phyloP scores from a whole-genome alignment of 2,797 vertebrate genomes.

The Pangasius mekongensis region DNA sequence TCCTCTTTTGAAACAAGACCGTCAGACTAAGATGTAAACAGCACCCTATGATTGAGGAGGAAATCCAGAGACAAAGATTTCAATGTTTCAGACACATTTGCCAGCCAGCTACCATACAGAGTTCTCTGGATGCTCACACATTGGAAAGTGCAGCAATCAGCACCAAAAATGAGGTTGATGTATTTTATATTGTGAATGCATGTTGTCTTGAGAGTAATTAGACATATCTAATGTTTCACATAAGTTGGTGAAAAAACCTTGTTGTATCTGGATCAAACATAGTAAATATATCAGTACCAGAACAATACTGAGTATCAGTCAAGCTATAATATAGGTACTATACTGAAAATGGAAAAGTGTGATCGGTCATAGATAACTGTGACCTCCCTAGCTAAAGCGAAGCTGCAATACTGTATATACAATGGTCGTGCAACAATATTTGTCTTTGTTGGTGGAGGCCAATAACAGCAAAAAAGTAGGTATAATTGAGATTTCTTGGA shows the following conservation, averaged over 20 bases:
- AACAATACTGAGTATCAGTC: neutral
- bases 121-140: neutral
- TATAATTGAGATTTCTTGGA: conserved; percentile 67
- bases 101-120: neutral
- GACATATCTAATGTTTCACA: neutral
- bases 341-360: neutral
- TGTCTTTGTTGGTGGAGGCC: conserved; percentile 73
- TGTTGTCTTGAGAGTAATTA: neutral
- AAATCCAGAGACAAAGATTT: neutral
- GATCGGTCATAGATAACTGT: conserved; percentile 57
- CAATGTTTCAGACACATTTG: neutral
- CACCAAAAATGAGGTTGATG: neutral
- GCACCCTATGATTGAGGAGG: neutral
- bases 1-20: neutral
- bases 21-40: neutral
- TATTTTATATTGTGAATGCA: neutral
- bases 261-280: neutral
- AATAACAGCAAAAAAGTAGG: conserved; percentile 70
- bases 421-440: conserved; percentile 71
- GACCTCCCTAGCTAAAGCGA: conserved; percentile 58
- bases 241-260: neutral
- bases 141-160: neutral
- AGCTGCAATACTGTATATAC: conserved; percentile 60
- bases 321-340: neutral
- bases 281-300: neutral